These are phyloP conservation scores for Pristionchus fissidentatus DNA, from an alignment of 2,888 invertebrate genomes.

Conservation along the genomic window DNA sequence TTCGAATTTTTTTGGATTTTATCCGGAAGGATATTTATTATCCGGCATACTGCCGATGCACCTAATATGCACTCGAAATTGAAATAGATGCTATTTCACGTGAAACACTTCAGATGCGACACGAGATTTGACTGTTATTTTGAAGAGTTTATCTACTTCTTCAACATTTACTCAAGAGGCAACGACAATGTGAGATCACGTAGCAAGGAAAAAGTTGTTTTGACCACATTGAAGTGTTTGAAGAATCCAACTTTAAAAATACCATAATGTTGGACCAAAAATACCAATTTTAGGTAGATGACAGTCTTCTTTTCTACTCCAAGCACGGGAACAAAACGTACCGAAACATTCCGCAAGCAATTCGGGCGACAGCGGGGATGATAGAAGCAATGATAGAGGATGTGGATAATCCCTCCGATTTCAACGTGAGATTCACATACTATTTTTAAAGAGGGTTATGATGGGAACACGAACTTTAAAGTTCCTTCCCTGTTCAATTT, in stretches of 20 bases:
- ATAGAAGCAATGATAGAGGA: background rate
- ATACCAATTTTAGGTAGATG: background rate
- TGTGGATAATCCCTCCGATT: background rate
- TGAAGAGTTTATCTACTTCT: constrained; percentile 28
- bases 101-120: background rate
- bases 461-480: no score
- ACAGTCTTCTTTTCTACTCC: constrained; percentile 16
- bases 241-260: no score
- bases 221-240: no score
- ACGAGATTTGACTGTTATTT: constrained; percentile 5
- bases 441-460: no score
- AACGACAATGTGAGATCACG: background rate
- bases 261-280: no score
- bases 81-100: no score
- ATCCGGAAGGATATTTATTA: no score
- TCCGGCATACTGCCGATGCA: no score
- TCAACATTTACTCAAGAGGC: background rate
- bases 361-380: background rate
- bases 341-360: background rate
- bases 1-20: no score
- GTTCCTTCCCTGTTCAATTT: no score
- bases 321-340: constrained; percentile 18
- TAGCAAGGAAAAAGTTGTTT: background rate
- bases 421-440: background rate
- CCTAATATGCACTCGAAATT: no score